Evolutionary conservation across 2,888 invertebrate genomes (phyloP), one percentile per base, ranked within the genome.

Genomic region (Agelastica alni): DNA sequence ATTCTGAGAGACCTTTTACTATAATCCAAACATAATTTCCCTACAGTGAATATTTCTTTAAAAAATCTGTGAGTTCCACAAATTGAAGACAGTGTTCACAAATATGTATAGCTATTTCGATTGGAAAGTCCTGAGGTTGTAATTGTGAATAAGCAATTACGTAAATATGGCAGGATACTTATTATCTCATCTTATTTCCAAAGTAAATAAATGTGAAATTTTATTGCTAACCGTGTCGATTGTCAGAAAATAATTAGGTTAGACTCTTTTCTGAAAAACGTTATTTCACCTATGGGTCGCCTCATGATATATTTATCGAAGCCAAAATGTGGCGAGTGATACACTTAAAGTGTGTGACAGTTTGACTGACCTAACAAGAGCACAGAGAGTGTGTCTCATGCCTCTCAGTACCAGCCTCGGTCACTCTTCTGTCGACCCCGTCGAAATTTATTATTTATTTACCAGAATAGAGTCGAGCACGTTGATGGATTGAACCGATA

Each of bases 401-500:
- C 32, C 32, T 44, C 43, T n/a, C n/a, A n/a, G 43, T 16, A 30
- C 17, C 44, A 37, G 26, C n/a, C 37, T 47, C 51, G 51, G 55
- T 51, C 51, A 51, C 37, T 39, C 20, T 39, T 20, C 20, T 45
- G 20, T 30, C 44, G 20, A 20, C 34, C 45, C 36, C 34, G 44
- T 20, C 44, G 30, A 13, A 42, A 58, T 58, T 39, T 58, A 58
- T 58, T 54, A 58, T 58, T 54, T 48, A 58, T 49, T 44, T 13
- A 61, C 51, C 55, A 65, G 67, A 58, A 61, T 66, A 65, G 60
- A 60, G 64, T 63, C 64, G 57, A 56, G 57, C 60, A 53, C 65
- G 66, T 61, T 68, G 69, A 68, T 67, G 68, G 66, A 66, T 66
- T 60, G 56, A 17, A 43, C 52, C 58, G 62, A 65, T 60, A 58